Evolutionary conservation across 1,140 invertebrate species (phyloP).

Genomic region (Harpegnathos saltator): DNA sequence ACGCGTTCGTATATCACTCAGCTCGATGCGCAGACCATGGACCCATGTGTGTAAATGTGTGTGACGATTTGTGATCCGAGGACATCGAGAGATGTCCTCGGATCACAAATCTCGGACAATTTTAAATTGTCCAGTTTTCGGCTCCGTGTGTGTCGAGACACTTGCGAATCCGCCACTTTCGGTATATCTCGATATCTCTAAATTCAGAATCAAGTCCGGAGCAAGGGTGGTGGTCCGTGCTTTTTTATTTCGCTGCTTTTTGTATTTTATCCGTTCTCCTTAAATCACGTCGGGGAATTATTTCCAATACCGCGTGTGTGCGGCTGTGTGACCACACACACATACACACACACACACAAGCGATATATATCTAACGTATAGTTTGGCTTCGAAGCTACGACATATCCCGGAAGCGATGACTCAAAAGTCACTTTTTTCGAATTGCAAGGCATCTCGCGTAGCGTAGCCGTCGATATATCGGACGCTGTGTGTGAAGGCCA

Average conservation of each 20-base stretch:
- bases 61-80: too few relatives aligned
- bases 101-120: background rate
- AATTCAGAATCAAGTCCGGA: background rate
- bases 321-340: too few relatives aligned
- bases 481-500: constrained; percentile 37
- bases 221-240: too few relatives aligned
- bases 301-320: background rate
- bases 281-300: background rate
- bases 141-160: too few relatives aligned
- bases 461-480: constrained; percentile 34
- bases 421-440: constrained; percentile 8
- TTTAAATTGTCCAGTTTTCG: background rate
- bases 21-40: background rate
- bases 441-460: background rate
- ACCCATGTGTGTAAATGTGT: too few relatives aligned
- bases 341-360: too few relatives aligned
- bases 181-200: background rate
- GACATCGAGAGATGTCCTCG: background rate
- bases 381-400: background rate
- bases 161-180: background rate
- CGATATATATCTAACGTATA: background rate
- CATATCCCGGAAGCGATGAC: background rate
- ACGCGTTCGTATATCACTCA: background rate
- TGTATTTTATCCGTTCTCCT: background rate
- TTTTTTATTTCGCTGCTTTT: too few relatives aligned